Conservation (phyloP, 2,888 invertebrate genomes). For the Heliconius charithonia region DNA sequence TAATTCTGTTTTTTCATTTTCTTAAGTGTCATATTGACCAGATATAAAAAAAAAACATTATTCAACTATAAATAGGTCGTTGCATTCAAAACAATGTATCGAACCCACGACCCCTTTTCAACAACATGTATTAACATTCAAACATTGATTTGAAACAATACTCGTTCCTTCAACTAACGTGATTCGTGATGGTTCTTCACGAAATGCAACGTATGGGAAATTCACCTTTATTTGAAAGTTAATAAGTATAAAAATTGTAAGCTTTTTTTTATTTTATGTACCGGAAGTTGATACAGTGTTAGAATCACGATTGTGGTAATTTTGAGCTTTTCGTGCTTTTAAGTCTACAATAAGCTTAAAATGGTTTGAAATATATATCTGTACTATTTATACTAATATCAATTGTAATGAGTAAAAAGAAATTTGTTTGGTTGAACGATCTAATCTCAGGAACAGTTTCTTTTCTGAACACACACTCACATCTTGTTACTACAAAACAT, state of each 20-base stretch:
- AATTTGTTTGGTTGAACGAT: not conserved
- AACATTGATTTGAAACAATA: conserved; percentile 22
- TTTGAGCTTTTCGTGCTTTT: not conserved
- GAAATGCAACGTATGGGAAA: conserved; percentile 13
- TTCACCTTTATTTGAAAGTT: not conserved
- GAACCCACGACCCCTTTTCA: conserved; percentile 4
- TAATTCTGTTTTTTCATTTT: no score
- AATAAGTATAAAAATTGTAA: conserved; percentile 9
- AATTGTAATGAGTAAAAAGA: not conserved
- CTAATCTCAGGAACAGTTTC: no score
- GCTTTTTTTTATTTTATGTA: conserved; percentile 19
- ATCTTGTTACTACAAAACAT: no score
- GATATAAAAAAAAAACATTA: not conserved
- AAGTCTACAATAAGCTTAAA: not conserved
- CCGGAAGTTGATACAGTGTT: conserved; percentile 34
- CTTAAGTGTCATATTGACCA: no score
- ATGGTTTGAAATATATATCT: not conserved
- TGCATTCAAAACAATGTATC: not conserved
- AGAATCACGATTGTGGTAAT: conserved; percentile 24
- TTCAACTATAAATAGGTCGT: not conserved
- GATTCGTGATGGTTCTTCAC: conserved; percentile 37
- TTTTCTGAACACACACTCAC: no score
- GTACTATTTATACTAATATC: not conserved
- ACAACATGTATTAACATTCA: conserved; percentile 2
- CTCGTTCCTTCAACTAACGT: not conserved